These are phyloP conservation scores for Lutjanus erythropterus DNA, from an alignment of 2,113 vertebrate species.

Conservation along the genomic window DNA sequence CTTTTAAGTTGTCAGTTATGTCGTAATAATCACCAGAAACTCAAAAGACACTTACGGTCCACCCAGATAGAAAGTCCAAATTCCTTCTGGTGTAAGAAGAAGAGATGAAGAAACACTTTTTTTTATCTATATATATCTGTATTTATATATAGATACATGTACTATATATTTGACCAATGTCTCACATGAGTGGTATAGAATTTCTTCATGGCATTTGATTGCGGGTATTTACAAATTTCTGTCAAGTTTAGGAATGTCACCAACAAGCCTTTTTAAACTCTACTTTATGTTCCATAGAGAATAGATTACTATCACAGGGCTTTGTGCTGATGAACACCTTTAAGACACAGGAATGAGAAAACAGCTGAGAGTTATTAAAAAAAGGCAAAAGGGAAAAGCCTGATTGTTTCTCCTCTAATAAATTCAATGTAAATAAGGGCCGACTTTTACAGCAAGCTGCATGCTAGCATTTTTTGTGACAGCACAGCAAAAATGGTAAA, in stretches of 20 bases:
- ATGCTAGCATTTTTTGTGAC: slow-evolving; percentile 37
- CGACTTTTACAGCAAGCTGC: slow-evolving; percentile 25
- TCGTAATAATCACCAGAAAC: slow-evolving; percentile 55
- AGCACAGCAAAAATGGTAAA: slow-evolving; percentile 42
- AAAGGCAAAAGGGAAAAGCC: slow-evolving; percentile 47
- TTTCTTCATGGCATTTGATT: slow-evolving; percentile 72
- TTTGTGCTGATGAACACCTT: slow-evolving; percentile 75
- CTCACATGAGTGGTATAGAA: slow-evolving; percentile 58
- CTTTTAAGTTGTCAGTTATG: slow-evolving; percentile 54
- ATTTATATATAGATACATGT: slow-evolving; percentile 44
- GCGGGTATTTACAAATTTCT: slow-evolving; percentile 75
- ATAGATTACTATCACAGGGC: slow-evolving; percentile 75
- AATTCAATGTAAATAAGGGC: slow-evolving; percentile 28
- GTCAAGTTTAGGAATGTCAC: slow-evolving; percentile 67
- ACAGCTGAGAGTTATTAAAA: slow-evolving; percentile 11
- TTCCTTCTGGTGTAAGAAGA: slow-evolving; percentile 41
- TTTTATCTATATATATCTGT: slow-evolving; percentile 42
- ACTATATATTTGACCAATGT: slow-evolving; percentile 52
- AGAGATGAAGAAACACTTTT: slow-evolving; percentile 43
- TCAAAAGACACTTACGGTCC: slow-evolving; percentile 71
- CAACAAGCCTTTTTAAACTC: slow-evolving; percentile 45
- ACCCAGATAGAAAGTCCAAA: slow-evolving; percentile 55
- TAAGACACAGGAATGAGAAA: slow-evolving; percentile 51
- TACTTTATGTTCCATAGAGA: slow-evolving; percentile 57
- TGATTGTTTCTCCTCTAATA: slow-evolving; percentile 33